Evolutionary conservation across 2,888 invertebrate species (phyloP).

Genomic region (Leucophenga montana): DNA sequence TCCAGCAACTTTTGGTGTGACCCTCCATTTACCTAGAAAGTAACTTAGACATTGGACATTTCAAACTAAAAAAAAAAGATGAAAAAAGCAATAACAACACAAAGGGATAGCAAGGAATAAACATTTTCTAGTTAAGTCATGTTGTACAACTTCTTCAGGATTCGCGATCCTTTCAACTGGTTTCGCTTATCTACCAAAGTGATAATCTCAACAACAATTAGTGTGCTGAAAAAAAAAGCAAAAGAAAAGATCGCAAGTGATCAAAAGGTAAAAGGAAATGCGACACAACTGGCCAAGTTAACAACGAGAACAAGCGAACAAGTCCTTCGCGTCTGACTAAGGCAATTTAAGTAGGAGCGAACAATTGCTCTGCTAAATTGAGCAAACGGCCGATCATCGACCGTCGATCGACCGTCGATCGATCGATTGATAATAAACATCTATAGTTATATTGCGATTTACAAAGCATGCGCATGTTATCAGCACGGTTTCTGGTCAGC

Average conservation of each 20-base stretch:
- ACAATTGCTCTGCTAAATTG: not conserved
- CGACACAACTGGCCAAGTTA: too few relatives aligned
- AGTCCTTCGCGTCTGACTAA: constrained; percentile 20
- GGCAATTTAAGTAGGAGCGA: constrained; percentile 29
- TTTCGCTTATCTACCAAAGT: constrained; percentile 45
- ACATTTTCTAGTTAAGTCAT: constrained; percentile 61
- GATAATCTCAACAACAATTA: constrained; percentile 61
- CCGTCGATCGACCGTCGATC: not conserved
- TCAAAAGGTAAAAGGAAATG: not conserved
- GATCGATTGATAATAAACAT: constrained; percentile 19
- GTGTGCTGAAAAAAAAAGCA: constrained; percentile 1
- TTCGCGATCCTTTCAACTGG: constrained; percentile 43
- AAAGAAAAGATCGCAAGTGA: not conserved
- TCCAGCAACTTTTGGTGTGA: too few relatives aligned
- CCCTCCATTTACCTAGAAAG: too few relatives aligned
- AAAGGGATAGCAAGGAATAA: constrained; percentile 47
- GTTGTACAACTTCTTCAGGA: constrained; percentile 33
- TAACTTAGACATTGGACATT: not conserved
- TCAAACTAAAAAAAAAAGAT: constrained; percentile 37
- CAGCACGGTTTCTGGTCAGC: not conserved
- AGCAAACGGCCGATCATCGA: constrained; percentile 2
- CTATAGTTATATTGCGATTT: constrained; percentile 3
- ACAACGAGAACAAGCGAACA: too few relatives aligned
- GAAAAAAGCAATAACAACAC: constrained; percentile 45
- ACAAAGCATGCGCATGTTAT: constrained; percentile 18